phyloP scores from a whole-genome alignment of 2,797 vertebrate species.

The Ptychobarbus kaznakovi region DNA sequence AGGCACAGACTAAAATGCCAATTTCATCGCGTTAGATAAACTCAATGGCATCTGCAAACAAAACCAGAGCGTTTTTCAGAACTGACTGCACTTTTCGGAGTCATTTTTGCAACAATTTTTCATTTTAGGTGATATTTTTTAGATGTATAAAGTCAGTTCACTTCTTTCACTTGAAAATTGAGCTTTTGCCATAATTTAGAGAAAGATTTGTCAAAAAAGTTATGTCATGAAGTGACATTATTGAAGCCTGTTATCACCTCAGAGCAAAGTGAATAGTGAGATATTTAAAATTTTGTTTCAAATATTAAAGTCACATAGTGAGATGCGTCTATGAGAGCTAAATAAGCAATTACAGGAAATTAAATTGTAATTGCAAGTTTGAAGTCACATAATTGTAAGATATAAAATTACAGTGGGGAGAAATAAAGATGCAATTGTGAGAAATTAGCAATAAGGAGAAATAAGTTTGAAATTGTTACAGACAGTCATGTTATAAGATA shows the following conservation, averaged over 20 bases:
- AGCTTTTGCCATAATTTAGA: not conserved
- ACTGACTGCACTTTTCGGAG: not conserved
- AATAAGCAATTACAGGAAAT: not conserved
- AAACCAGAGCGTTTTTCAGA: not conserved
- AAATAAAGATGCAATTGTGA: not conserved
- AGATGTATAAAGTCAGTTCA: not conserved
- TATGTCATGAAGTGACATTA: not conserved
- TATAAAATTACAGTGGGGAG: not conserved
- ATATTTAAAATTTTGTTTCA: not conserved
- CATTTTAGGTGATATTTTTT: not conserved
- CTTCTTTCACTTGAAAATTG: not conserved
- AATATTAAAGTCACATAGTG: too few relatives aligned
- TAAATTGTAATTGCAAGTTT: not conserved
- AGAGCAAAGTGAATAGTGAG: too few relatives aligned
- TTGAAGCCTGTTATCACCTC: not conserved
- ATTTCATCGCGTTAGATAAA: not conserved
- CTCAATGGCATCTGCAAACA: not conserved
- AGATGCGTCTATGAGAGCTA: not conserved
- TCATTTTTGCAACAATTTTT: not conserved
- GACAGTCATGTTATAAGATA: not conserved
- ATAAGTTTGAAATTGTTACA: not conserved
- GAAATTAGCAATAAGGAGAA: not conserved
- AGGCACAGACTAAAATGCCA: not conserved
- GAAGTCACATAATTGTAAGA: not conserved
- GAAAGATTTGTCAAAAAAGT: too few relatives aligned